Evolutionary conservation across 2,888 invertebrate genomes (phyloP).

Genomic region (Rhagophthalmus giganteus): DNA sequence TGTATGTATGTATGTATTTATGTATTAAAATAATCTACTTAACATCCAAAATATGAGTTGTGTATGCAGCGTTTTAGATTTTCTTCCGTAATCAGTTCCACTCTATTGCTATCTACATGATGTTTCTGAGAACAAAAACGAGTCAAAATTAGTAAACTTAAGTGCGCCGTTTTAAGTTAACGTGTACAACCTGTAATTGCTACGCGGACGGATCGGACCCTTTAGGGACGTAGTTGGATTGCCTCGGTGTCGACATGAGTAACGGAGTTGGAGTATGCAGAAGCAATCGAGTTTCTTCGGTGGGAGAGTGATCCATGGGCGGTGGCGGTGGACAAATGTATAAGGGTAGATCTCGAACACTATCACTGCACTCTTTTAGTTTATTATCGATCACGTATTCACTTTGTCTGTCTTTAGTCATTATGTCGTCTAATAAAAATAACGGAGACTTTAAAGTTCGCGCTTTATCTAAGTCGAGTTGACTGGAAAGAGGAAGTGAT

Average conservation of each 20-base stretch:
- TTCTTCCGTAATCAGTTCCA: constrained; percentile 21
- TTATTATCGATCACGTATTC: constrained; percentile 49
- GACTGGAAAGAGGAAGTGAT: constrained; percentile 33
- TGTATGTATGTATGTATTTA: too few species aligned
- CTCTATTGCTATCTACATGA: constrained; percentile 14
- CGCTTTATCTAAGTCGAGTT: constrained; percentile 43
- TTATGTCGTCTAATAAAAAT: constrained; percentile 54
- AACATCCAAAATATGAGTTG: constrained; percentile 23
- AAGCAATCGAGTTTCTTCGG: constrained; percentile 59
- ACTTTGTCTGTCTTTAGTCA: constrained; percentile 47
- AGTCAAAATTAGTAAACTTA: too few species aligned
- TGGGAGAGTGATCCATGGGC: constrained; percentile 58
- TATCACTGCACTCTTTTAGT: constrained; percentile 43
- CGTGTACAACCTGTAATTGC: constrained; percentile 57
- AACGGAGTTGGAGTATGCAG: constrained; percentile 42
- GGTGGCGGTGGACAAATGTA: constrained; percentile 60
- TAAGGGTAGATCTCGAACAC: constrained; percentile 51
- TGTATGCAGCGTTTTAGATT: constrained; percentile 16
- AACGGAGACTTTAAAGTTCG: constrained; percentile 53
- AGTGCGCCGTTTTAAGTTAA: too few species aligned
- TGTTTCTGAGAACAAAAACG: constrained; percentile 16
- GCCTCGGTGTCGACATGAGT: constrained; percentile 36
- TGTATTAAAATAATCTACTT: too few species aligned
- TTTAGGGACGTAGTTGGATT: constrained; percentile 49
- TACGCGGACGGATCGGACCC: constrained; percentile 53